Evolutionary conservation across 2,888 invertebrate genomes (phyloP).

Genomic region (Bellardia bayeri): DNA sequence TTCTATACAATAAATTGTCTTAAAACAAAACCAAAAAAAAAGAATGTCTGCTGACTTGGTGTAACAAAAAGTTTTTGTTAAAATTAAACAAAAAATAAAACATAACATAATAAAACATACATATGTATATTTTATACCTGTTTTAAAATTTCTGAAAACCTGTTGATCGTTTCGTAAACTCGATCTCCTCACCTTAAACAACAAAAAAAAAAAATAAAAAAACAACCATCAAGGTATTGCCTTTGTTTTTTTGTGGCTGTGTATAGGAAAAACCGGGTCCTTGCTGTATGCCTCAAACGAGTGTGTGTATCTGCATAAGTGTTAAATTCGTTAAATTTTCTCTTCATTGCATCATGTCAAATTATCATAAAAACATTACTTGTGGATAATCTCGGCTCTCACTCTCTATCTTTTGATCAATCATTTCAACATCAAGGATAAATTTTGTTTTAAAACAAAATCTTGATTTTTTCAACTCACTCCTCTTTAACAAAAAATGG

Average conservation of each 20-base stretch:
- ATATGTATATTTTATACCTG: constrained; percentile 58
- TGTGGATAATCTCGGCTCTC: constrained; percentile 47
- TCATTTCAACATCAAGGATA: constrained; percentile 28
- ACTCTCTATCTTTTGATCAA: constrained; percentile 12
- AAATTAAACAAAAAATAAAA: constrained; percentile 25
- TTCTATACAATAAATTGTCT: constrained; percentile 17
- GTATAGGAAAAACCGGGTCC: constrained; percentile 59
- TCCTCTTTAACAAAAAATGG: constrained; percentile 78
- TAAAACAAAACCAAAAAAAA: constrained; percentile 20
- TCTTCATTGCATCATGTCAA: constrained; percentile 65
- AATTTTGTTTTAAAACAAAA: constrained; percentile 29
- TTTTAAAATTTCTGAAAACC: constrained; percentile 67
- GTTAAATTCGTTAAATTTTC: constrained; percentile 23
- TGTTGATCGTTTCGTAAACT: constrained; percentile 66
- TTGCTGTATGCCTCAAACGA: constrained; percentile 3
- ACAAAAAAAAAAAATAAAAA: constrained; percentile 16
- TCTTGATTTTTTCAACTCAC: neutral
- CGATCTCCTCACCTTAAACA: constrained; percentile 58
- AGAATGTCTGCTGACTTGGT: constrained; percentile 57
- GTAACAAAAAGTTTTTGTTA: constrained; percentile 47
- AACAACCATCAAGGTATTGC: constrained; percentile 24
- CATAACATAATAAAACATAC: constrained; percentile 29
- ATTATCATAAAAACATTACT: constrained; percentile 43
- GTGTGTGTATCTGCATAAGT: constrained; percentile 19
- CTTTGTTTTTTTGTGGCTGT: neutral